Evolutionary conservation across 2,113 vertebrate species (phyloP).

Genomic region (cat (Felis catus)): F.catus_Fca126_mat1.0 CM031423.1:36532001-36532500

Average conservation of each 20-base stretch:
- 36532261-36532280: not conserved
- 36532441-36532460: not conserved
- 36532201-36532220: not conserved
- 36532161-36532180: not conserved
- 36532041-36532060: constrained; percentile 63
- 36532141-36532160: constrained; percentile 47
- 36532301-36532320: constrained; percentile 27
- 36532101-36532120: constrained; percentile 32
- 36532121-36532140: constrained; percentile 45
- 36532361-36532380: not conserved
- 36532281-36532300: not conserved
- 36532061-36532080: constrained; percentile 56
- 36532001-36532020: constrained; percentile 38
- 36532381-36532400: not conserved
- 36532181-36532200: constrained; percentile 17
- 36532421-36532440: not conserved
- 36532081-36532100: constrained; percentile 51
- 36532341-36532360: not conserved
- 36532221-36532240: not conserved
- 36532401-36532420: not conserved
- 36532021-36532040: constrained; percentile 21
- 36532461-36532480: not conserved
- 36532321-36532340: not conserved
- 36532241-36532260: not conserved
- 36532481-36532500: not conserved